phyloP scores from a whole-genome alignment of 2,888 invertebrate species.

The Nemoura dubitans region DNA sequence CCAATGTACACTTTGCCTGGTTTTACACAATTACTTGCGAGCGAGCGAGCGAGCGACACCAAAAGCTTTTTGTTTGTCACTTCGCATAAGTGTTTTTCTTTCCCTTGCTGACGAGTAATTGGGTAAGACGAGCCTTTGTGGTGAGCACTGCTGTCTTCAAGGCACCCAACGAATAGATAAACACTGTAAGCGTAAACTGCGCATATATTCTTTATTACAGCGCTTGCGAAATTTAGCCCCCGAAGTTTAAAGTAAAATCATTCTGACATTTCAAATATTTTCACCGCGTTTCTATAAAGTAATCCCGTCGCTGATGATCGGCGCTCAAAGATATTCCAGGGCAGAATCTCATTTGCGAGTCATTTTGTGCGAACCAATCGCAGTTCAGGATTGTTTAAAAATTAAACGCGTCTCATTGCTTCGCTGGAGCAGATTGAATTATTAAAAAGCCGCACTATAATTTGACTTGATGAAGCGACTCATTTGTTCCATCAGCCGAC shows the following conservation, averaged over 20 bases:
- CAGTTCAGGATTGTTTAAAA: not conserved
- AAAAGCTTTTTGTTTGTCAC: constrained; percentile 7
- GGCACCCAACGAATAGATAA: not conserved
- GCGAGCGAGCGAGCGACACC: not conserved
- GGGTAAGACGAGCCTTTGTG: not conserved
- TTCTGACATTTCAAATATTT: not conserved
- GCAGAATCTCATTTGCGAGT: not conserved
- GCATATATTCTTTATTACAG: not conserved
- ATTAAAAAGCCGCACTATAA: constrained; percentile 12
- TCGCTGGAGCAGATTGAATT: not conserved
- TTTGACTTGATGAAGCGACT: constrained; percentile 5
- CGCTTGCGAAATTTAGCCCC: not conserved
- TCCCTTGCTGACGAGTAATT: not conserved
- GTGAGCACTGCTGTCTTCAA: not conserved
- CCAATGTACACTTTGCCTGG: not conserved
- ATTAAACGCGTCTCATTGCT: not conserved
- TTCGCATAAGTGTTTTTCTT: not conserved
- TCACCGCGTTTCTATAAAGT: not conserved
- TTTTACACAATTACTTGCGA: not conserved
- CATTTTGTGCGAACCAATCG: not conserved
- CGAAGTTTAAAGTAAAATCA: not conserved
- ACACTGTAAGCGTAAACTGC: not conserved
- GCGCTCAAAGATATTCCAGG: not conserved
- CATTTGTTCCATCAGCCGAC: not conserved
- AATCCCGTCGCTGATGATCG: not conserved